Base-by-base conservation (phyloP, 2,888 invertebrate genomes). In the Hirtodrosophila confusa region DNA sequence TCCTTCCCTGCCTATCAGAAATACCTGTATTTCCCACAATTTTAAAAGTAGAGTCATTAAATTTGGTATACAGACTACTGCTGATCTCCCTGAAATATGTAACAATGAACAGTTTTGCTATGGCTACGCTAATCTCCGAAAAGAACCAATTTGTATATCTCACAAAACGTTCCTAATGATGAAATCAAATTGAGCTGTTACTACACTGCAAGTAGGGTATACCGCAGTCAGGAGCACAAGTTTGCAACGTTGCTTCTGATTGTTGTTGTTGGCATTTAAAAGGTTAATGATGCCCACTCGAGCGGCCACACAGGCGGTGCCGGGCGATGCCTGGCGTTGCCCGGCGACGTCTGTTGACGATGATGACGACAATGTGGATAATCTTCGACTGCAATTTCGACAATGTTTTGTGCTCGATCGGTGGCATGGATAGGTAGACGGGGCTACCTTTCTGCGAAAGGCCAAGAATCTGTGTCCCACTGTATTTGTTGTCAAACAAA, bases 271-370 rank as follows among this genome's bases (percentile, higher is more conserved):
- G 66, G 79, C 62, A 69, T 65, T 70, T 58, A 67, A 78, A 86
- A 68, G 78, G 76, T 87, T 87, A 83, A 87, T 83, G 87, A 87
- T 87, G 78, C 65, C 78, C 80, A 74, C 80, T 77, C 70, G 64
- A 71, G 48, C 36, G 82, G 78, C 87, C 82, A 82, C 82, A 83
- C 82, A 85, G 69, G 60, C 78, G 73, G 29, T 51, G 48, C 31
- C 63, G 54, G 50, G 35, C 53, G 43, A 44, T 57, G 50, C 17
- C 49, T 58, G 31, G 40, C 27, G 53, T 17, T 17, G 17, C 17
- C 17, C 17, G 17, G 17, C 75, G 64, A 47, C 64, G 63, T 54
- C 44, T 49, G 57, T 37, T 44, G 54, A 44, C 29, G 41, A 41
- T 31, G 54, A 44, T 29, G 47, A n/a, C 11, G 11, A 44, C 31